phyloP scores from a whole-genome alignment of 2,797 vertebrate genomes.

The Sandelia bainsii region DNA sequence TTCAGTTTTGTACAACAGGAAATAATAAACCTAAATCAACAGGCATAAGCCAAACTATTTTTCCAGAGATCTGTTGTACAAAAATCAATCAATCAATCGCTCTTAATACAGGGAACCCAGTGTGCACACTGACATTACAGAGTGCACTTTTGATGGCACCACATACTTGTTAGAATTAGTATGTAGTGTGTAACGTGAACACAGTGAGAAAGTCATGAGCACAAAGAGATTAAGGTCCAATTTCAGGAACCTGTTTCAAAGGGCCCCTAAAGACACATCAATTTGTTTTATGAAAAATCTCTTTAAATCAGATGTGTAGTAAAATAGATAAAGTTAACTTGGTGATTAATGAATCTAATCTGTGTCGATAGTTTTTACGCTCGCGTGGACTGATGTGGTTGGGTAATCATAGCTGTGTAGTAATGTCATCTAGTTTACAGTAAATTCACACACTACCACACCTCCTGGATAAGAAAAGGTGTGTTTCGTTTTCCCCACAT shows the following conservation, averaged over 20 bases:
- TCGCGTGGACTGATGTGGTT: not conserved
- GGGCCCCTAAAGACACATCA: not conserved
- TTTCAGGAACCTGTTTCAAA: not conserved
- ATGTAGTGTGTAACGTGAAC: not conserved
- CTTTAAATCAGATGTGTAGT: no score
- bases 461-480: not conserved
- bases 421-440: not conserved
- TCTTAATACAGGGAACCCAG: no score
- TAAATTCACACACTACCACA: not conserved
- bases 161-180: not conserved
- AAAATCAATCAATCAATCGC: no score
- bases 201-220: not conserved
- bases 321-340: not conserved
- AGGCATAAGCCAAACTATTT: not conserved
- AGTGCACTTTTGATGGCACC: not conserved
- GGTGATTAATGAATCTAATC: not conserved
- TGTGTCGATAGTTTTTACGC: not conserved
- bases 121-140: no score
- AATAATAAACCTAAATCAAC: constrained; percentile 2
- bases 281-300: not conserved
- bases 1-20: not conserved
- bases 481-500: not conserved
- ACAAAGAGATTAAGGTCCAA: not conserved
- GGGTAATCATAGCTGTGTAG: not conserved
- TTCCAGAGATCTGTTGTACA: not conserved